phyloP scores from a whole-genome alignment of 2,797 vertebrate species.

The Hemitrygon akajei region DNA sequence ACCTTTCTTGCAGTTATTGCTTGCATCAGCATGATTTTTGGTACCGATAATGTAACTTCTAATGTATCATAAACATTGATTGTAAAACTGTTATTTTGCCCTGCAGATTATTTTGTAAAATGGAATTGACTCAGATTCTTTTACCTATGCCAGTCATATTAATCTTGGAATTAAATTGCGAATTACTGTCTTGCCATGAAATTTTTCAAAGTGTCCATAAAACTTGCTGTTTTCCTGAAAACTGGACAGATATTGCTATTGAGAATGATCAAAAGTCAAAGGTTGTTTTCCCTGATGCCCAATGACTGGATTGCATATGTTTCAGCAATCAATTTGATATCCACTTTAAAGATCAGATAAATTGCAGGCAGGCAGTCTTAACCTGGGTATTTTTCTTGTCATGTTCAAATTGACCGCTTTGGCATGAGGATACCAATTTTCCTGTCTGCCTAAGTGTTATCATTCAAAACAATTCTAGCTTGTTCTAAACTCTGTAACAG shows the following conservation, averaged over 20 bases:
- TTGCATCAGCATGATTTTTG: too few relatives aligned
- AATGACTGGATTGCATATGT: neutral
- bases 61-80: too few relatives aligned
- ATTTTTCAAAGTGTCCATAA: neutral
- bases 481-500: neutral
- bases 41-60: too few relatives aligned
- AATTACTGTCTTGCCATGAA: neutral
- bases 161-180: neutral
- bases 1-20: too few relatives aligned
- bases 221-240: neutral
- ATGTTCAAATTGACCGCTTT: neutral
- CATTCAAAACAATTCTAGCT: neutral
- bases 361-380: neutral
- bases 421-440: neutral
- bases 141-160: neutral
- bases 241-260: neutral
- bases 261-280: neutral
- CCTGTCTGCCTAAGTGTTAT: neutral
- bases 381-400: neutral
- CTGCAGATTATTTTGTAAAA: neutral
- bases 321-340: neutral
- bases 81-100: neutral
- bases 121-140: neutral
- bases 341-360: constrained; percentile 5
- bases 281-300: neutral